Conservation (phyloP, 2,888 invertebrate genomes). For the Neoscelio sp. region DNA sequence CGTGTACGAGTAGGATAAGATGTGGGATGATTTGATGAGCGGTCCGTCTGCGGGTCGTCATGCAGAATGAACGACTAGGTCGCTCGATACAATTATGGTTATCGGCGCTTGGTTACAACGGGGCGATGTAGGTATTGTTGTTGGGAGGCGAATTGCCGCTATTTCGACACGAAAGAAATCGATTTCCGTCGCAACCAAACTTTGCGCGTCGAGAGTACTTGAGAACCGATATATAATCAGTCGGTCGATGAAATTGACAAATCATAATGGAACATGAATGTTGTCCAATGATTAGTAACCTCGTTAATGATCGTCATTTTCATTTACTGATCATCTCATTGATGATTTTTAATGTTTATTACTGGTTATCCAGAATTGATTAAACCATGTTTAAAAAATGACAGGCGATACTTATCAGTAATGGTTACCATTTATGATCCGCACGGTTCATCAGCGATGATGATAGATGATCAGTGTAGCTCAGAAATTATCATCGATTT, state of each 20-base stretch:
- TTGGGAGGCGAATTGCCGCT: constrained; percentile 44
- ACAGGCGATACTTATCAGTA: too few relatives aligned
- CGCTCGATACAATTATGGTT: constrained; percentile 73
- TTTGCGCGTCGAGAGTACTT: constrained; percentile 7
- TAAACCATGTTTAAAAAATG: too few relatives aligned
- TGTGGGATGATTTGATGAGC: constrained; percentile 70
- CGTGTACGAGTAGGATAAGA: constrained; percentile 40
- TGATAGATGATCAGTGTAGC: too few relatives aligned
- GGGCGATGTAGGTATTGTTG: constrained; percentile 69
- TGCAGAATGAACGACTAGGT: constrained; percentile 72
- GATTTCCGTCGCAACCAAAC: constrained; percentile 37
- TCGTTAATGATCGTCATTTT: too few relatives aligned
- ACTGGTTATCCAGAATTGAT: too few relatives aligned
- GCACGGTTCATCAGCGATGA: too few relatives aligned
- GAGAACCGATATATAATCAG: not conserved
- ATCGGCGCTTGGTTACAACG: constrained; percentile 58
- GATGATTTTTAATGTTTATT: too few relatives aligned
- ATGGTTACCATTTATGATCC: too few relatives aligned
- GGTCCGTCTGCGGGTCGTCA: constrained; percentile 70
- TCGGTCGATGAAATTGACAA: not conserved
- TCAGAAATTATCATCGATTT: too few relatives aligned
- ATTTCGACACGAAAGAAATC: constrained; percentile 57
- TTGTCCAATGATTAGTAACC: too few relatives aligned
- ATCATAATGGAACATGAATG: too few relatives aligned
- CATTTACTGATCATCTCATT: too few relatives aligned